phyloP scores from a whole-genome alignment of 1,140 invertebrate species.

The Dendrolimus kikuchii region DNA sequence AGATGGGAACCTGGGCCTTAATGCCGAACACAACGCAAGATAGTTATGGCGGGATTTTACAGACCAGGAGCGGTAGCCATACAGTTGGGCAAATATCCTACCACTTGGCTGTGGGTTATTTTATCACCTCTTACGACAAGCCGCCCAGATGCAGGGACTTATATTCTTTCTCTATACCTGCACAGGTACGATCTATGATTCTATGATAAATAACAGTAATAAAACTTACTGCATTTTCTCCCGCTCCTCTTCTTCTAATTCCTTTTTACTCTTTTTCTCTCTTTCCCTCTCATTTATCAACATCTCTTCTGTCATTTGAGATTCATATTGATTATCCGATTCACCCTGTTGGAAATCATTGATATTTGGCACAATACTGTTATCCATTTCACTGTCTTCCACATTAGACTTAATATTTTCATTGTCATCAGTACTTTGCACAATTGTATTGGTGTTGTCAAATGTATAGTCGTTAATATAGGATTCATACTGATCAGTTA shows the following conservation, averaged over 20 bases:
- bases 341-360: constrained; percentile 49
- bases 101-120: no score
- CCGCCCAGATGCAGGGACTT: not conserved
- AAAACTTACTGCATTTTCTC: constrained; percentile 91
- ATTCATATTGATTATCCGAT: constrained; percentile 33
- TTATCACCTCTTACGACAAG: no score
- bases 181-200: not conserved
- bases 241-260: constrained; percentile 91
- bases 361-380: constrained; percentile 35
- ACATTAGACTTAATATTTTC: constrained; percentile 21
- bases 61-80: no score
- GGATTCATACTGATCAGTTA: constrained; percentile 49
- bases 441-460: constrained; percentile 30
- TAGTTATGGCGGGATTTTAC: no score
- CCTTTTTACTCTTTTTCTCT: constrained; percentile 83
- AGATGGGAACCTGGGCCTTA: no score
- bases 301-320: constrained; percentile 51
- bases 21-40: no score
- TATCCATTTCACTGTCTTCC: constrained; percentile 22
- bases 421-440: constrained; percentile 26
- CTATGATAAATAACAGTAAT: constrained; percentile 1
- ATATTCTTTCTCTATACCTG: not conserved
- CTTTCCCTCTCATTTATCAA: constrained; percentile 73
- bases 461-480: constrained; percentile 57
- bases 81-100: no score